Percentiles rank a stretch among this genome's conserved stretches.
phyloP scores from a whole-genome alignment of 2,888 invertebrate genomes.

The Hypomecis atomaria region DNA sequence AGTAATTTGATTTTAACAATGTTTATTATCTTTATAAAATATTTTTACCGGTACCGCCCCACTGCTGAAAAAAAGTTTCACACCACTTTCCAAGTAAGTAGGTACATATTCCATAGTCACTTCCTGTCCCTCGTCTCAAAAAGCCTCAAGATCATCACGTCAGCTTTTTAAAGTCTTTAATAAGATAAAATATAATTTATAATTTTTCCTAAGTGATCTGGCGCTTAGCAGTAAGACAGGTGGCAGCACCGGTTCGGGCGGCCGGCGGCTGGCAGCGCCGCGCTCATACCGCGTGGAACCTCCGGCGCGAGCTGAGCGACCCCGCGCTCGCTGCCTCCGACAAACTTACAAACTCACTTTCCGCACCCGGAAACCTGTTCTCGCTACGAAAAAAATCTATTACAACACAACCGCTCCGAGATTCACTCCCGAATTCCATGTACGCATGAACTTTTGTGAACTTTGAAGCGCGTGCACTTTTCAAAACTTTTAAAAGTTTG shows the following conservation, averaged over 20 bases:
- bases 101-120: too few relatives aligned
- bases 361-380: conserved; percentile 70
- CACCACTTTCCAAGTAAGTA: too few relatives aligned
- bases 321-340: conserved; percentile 55
- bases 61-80: too few relatives aligned
- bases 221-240: too few relatives aligned
- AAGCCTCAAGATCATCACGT: too few relatives aligned
- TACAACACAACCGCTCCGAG: conserved; percentile 51
- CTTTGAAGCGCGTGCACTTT: conserved; percentile 53
- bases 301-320: conserved; percentile 62
- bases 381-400: conserved; percentile 58
- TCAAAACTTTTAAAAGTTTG: conserved; percentile 72
- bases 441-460: conserved; percentile 40
- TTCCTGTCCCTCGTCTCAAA: too few relatives aligned
- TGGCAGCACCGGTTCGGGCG: conserved; percentile 34
- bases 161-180: too few relatives aligned
- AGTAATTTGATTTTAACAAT: too few relatives aligned
- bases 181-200: too few relatives aligned
- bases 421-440: conserved; percentile 53
- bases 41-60: too few relatives aligned
- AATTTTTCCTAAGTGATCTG: too few relatives aligned
- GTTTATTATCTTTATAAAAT: too few relatives aligned
- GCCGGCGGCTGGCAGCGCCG: conserved; percentile 57
- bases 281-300: conserved; percentile 70
- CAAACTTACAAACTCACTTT: conserved; percentile 76